Percentiles rank a stretch among this genome's conserved stretches.
These are phyloP conservation scores for Oostethus manadensis DNA, from an alignment of 2,113 vertebrate genomes.

Conservation along the genomic window DNA sequence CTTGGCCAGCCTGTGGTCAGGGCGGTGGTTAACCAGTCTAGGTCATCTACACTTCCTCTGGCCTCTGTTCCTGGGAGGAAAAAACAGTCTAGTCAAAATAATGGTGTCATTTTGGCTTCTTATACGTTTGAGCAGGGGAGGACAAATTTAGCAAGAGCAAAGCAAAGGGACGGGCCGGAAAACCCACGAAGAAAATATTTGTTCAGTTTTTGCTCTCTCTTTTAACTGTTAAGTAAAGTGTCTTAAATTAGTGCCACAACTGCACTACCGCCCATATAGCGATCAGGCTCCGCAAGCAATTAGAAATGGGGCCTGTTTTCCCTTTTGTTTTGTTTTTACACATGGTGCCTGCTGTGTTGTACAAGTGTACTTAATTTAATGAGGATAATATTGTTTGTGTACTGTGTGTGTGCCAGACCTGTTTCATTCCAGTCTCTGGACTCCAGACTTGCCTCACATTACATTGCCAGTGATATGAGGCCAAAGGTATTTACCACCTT, in stretches of 20 bases:
- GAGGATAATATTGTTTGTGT: neutral
- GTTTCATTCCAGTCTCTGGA: conserved; percentile 31
- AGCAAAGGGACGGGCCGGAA: conserved; percentile 52
- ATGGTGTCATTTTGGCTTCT: conserved; percentile 75
- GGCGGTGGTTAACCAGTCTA: conserved; percentile 64
- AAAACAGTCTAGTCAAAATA: conserved; percentile 81
- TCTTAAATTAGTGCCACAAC: conserved; percentile 50
- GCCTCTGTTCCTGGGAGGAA: conserved; percentile 60
- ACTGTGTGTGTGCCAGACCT: conserved; percentile 9
- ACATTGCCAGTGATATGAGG: conserved; percentile 44
- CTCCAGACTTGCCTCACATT: conserved; percentile 55
- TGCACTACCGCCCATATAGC: conserved; percentile 56
- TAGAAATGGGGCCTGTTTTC: conserved; percentile 57
- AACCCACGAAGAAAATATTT: conserved; percentile 61
- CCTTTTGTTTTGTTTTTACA: conserved; percentile 25
- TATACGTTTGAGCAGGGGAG: conserved; percentile 50
- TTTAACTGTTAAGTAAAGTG: conserved; percentile 58
- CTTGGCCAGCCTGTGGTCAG: conserved; percentile 50
- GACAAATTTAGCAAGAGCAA: conserved; percentile 72
- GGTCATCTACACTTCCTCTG: conserved; percentile 76
- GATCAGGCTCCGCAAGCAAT: conserved; percentile 70
- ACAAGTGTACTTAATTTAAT: conserved; percentile 6
- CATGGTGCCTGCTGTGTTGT: conserved; percentile 16
- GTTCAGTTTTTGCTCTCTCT: conserved; percentile 27
- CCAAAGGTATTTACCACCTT: conserved; percentile 55